These are phyloP conservation scores for Colletes collaris DNA, from an alignment of 2,888 invertebrate genomes.

Conservation along the genomic window DNA sequence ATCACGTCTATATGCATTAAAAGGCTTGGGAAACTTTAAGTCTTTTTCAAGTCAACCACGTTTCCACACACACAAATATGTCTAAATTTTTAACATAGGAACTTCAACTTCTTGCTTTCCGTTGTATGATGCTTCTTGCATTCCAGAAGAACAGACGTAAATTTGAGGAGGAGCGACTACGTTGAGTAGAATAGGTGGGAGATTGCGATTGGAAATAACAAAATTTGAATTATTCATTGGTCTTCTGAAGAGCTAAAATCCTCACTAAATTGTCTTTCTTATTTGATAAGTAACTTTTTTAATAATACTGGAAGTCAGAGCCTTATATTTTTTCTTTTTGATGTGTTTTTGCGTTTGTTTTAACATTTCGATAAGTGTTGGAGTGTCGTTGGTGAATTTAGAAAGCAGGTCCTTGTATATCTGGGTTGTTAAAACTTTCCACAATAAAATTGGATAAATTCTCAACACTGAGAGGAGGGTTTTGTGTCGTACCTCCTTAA, in stretches of 20 bases:
- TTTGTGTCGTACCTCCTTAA: no score
- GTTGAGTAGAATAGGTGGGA: neutral
- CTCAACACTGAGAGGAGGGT: no score
- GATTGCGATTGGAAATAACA: neutral
- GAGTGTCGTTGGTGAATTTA: neutral
- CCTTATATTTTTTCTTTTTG: no score
- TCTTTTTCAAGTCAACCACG: neutral
- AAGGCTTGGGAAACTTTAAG: neutral
- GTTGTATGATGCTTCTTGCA: neutral
- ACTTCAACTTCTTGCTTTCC: neutral
- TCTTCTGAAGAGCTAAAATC: no score
- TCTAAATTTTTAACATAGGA: neutral
- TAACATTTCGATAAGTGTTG: neutral
- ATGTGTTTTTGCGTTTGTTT: neutral
- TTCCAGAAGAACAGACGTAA: conserved; percentile 11
- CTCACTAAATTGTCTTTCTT: no score
- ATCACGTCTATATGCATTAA: neutral
- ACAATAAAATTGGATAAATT: no score
- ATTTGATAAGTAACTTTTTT: no score
- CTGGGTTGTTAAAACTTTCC: no score
- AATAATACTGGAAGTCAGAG: no score
- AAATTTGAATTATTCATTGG: no score
- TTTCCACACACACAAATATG: neutral
- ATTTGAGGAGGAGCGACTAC: no score
- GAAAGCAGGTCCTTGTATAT: neutral